Evolutionary conservation across 2,113 vertebrate species (phyloP).

Genomic region (Zingel zingel): DNA sequence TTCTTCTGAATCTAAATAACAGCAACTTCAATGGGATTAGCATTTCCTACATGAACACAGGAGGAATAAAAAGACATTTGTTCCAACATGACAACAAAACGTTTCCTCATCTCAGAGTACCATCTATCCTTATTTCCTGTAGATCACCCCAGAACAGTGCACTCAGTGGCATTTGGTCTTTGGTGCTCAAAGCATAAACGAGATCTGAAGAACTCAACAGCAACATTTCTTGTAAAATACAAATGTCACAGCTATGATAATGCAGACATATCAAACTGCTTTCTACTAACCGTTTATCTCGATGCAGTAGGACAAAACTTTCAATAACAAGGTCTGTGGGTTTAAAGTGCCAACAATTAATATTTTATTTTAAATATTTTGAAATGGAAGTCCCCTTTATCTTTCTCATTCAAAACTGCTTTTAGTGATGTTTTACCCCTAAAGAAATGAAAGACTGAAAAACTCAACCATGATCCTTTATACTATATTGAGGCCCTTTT

Average conservation of each 20-base stretch:
- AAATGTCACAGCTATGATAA: neutral
- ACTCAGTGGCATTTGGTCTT: slow-evolving; percentile 10
- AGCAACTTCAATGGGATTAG: slow-evolving; percentile 59
- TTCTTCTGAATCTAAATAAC: slow-evolving; percentile 72
- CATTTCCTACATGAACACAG: slow-evolving; percentile 48
- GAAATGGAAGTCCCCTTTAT: neutral
- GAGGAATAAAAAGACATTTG: slow-evolving; percentile 25
- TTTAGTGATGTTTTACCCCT: neutral
- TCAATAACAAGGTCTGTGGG: slow-evolving; percentile 41
- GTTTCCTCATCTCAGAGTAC: slow-evolving; percentile 1
- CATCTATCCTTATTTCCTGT: neutral
- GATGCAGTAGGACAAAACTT: slow-evolving; percentile 24
- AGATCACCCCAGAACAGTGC: neutral
- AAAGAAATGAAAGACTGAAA: neutral
- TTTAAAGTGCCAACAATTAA: neutral
- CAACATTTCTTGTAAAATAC: slow-evolving; percentile 17
- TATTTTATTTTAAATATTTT: neutral
- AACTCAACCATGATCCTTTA: neutral
- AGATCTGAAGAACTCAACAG: slow-evolving; percentile 36
- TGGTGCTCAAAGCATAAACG: slow-evolving; percentile 24
- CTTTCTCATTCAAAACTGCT: neutral
- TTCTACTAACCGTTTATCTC: slow-evolving; percentile 22
- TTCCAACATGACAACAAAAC: slow-evolving; percentile 10
- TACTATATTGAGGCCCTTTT: neutral
- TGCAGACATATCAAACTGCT: slow-evolving; percentile 15